Conservation (phyloP, 35 echinoderm and acorn worm species). For the Ophiothrix spiculata region DNA sequence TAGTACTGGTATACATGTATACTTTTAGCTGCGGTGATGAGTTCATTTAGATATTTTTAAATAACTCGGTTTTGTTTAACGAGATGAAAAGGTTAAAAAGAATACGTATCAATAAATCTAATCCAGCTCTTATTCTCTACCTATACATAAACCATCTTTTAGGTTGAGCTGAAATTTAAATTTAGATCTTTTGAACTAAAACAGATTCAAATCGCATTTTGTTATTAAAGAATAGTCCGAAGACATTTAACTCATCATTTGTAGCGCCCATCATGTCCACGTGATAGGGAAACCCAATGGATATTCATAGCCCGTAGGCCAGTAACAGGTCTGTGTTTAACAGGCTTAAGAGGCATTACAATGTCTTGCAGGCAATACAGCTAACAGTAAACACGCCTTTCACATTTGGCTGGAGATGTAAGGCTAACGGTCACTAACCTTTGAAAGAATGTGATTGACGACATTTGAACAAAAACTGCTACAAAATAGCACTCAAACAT, state of each 20-base stretch:
- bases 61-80: too few relatives aligned
- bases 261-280: neutral
- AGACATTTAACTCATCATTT: neutral
- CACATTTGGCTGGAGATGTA: neutral
- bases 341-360: conserved; percentile 1
- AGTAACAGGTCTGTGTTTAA: neutral
- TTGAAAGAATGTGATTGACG: too few relatives aligned
- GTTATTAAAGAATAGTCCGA: neutral
- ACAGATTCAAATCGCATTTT: neutral
- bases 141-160: neutral
- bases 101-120: too few relatives aligned
- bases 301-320: conserved; percentile 4
- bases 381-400: conserved; percentile 12
- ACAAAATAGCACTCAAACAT: too few relatives aligned
- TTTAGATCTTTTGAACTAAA: neutral
- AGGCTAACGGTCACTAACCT: neutral
- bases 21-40: too few relatives aligned
- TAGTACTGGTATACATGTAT: too few relatives aligned
- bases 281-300: neutral
- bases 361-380: neutral
- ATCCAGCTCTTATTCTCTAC: neutral
- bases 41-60: too few relatives aligned
- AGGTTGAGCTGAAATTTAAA: neutral
- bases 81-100: too few relatives aligned
- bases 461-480: too few relatives aligned